A percentile compares a stretch with the other conserved stretches of the same genome.
phyloP scores from a whole-genome alignment of 2,113 vertebrate species.

The Plotosus lineatus region DNA sequence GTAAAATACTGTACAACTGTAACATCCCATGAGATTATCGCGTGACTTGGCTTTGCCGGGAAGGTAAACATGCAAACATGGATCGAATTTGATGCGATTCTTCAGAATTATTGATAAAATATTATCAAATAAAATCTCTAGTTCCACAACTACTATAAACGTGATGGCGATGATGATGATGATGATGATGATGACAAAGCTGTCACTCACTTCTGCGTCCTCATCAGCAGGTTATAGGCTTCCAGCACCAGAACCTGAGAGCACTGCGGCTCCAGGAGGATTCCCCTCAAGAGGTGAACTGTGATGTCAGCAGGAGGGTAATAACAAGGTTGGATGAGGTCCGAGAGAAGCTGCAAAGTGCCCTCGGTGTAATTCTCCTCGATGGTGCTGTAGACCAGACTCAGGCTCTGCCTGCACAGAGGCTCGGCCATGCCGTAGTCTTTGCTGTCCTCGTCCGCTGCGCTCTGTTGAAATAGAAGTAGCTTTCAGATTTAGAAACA shows the following conservation, averaged over 20 bases:
- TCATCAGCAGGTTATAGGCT: conserved; percentile 86
- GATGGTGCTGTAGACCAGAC: conserved; percentile 82
- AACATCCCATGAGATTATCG: no score
- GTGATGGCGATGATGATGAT: neutral
- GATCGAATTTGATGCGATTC: no score
- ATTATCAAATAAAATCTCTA: no score
- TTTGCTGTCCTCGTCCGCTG: conserved; percentile 49
- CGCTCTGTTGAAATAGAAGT: conserved; percentile 50
- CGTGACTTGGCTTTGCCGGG: no score
- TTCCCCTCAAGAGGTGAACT: conserved; percentile 75
- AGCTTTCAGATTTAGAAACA: no score
- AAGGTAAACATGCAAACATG: no score
- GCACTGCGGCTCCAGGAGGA: conserved; percentile 76
- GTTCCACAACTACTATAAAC: no score
- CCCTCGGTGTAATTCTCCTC: conserved; percentile 84
- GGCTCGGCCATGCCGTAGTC: conserved; percentile 59
- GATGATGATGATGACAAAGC: neutral
- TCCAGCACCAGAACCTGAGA: conserved; percentile 72
- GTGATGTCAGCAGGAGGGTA: conserved; percentile 80
- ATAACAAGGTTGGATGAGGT: conserved; percentile 80
- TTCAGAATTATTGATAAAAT: no score
- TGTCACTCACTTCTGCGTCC: conserved; percentile 83
- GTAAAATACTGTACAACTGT: no score
- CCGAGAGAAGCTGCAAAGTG: conserved; percentile 85
- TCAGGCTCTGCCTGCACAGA: conserved; percentile 79